Conservation (phyloP, 2,888 invertebrate genomes). For the Marasmarcha lunaedactyla region DNA sequence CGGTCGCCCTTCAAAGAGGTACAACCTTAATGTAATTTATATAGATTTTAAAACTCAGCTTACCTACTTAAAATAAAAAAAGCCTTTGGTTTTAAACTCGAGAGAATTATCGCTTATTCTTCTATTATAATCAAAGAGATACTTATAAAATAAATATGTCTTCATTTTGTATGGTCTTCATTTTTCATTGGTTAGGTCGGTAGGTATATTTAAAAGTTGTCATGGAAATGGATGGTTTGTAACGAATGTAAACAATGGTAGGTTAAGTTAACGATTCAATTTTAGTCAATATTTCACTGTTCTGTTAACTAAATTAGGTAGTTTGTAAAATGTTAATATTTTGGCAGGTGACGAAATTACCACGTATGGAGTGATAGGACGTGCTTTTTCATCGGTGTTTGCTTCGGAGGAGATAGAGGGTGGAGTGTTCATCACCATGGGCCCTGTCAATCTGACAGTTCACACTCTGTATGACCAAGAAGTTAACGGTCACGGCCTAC, state of each 20-base stretch:
- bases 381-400: constrained; percentile 33
- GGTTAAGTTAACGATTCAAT: no score
- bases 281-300: no score
- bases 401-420: constrained; percentile 34
- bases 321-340: no score
- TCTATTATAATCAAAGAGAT: no score
- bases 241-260: no score
- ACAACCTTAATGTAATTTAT: constrained; percentile 1
- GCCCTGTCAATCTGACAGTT: constrained; percentile 35
- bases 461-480: constrained; percentile 32
- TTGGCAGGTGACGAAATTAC: constrained; percentile 25
- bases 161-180: no score
- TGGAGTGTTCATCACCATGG: constrained; percentile 34
- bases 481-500: constrained; percentile 35
- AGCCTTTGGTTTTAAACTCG: no score
- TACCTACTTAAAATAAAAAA: not conserved
- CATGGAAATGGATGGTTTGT: no score
- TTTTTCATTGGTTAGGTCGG: no score
- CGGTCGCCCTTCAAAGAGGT: constrained; percentile 34
- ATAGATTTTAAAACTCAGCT: not conserved
- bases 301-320: no score
- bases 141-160: no score
- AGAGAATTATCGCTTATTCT: not conserved
- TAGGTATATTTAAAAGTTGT: no score
- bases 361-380: constrained; percentile 41